Conservation (phyloP, 2,888 invertebrate genomes). For the Lasioglossum leucozonium region DNA sequence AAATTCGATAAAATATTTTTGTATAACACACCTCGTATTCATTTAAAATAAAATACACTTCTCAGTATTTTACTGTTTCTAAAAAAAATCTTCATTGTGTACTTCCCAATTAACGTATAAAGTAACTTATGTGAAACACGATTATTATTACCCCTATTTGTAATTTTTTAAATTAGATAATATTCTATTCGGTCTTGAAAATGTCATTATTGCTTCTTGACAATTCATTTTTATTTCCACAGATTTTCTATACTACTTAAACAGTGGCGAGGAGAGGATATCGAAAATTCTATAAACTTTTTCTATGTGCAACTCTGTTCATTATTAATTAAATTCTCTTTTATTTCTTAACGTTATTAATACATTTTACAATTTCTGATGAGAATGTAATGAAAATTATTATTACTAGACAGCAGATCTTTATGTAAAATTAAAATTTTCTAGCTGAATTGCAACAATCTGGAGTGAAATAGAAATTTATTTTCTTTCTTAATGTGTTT, state of each 20-base stretch:
- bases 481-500: too few relatives aligned
- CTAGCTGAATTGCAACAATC: too few relatives aligned
- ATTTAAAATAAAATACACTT: neutral
- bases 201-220: too few relatives aligned
- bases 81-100: neutral
- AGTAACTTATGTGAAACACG: too few relatives aligned
- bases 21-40: neutral
- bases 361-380: neutral
- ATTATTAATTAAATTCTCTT: neutral
- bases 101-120: too few relatives aligned
- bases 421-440: too few relatives aligned
- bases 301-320: neutral
- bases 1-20: neutral
- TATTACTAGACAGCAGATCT: neutral
- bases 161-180: too few relatives aligned
- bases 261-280: neutral
- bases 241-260: too few relatives aligned
- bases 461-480: too few relatives aligned
- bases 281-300: neutral
- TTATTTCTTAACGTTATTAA: neutral
- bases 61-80: neutral
- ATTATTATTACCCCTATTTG: too few relatives aligned
- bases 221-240: too few relatives aligned
- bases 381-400: neutral
- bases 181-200: too few relatives aligned